Base-by-base conservation (phyloP, 2,797 vertebrate species). In the Ara ararauna region DNA sequence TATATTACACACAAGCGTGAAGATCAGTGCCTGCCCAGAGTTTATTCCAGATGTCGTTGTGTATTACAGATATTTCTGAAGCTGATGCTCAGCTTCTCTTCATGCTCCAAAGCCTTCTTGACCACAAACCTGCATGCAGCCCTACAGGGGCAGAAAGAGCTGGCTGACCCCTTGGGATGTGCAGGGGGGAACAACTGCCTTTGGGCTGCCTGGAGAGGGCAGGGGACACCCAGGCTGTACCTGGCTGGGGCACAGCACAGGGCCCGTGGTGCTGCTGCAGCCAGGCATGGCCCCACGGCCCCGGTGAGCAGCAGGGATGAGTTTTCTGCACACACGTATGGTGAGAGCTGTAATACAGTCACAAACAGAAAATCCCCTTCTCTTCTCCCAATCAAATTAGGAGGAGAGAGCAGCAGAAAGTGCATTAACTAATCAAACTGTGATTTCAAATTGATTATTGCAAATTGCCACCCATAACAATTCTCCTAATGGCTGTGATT, bases 351-450 rank as follows among this genome's bases (percentile, higher is more conserved):
- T 7, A 5, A 14, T 27, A 1, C 17, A 3, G 42, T 11, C 95
- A 88, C 92, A 90, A 76, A 95, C 7, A 79, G 91, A 67, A 48
- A 13, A 61, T n/a, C 8, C 75, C 67, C n/a, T 26, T 18, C 76
- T 68, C 34, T 40, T 65, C 54, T 83, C 93, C 62, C 90, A 94
- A 79, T 92, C 90, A 93, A 93, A 94, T 93, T 94, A 97, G 94
- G 90, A 92, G 70, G 89, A 85, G 96, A 93, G 96, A 91, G 79
- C 90, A 85, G 94, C 92, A 96, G 93, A 97, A 97, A 94, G 96
- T 97, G 96, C 95, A 97, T 98, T 98, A 98, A 94, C 96, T 98
- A 97, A 97, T 97, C 98, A 97, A 96, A 97, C 96, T 36, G 95
- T 88, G 96, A 96, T 97, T 98, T 96, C 96, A 96, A 94, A 97